Conservation (phyloP, 2,888 invertebrate species). For the Seira musarum region DNA sequence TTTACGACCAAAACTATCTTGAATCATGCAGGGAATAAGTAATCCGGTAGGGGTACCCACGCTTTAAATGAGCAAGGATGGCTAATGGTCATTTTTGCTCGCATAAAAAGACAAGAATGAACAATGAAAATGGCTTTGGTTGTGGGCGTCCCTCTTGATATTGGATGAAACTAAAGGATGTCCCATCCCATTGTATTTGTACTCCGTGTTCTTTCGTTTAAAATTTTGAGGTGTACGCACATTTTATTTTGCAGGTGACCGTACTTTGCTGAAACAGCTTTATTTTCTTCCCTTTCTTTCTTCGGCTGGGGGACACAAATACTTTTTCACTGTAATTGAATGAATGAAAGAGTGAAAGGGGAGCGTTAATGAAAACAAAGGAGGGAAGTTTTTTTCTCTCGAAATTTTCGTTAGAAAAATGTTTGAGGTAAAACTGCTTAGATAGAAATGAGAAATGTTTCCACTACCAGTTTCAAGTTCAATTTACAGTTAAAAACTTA, state of each 20-base stretch:
- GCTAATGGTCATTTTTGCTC: no score
- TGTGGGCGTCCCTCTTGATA: conserved; percentile 51
- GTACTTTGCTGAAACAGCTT: background rate
- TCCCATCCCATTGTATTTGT: conserved; percentile 56
- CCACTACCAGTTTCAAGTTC: conserved; percentile 34
- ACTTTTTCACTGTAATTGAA: conserved; percentile 42
- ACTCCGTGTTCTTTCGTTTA: no score
- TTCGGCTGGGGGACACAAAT: no score
- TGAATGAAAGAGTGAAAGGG: conserved; percentile 53
- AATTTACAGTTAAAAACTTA: conserved; percentile 62
- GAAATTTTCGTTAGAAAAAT: conserved; percentile 26
- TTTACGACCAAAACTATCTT: no score
- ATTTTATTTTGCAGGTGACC: conserved; percentile 47
- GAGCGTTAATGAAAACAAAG: conserved; percentile 62
- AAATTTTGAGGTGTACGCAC: no score
- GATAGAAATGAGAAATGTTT: conserved; percentile 26
- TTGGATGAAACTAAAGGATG: conserved; percentile 54
- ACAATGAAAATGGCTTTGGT: no score
- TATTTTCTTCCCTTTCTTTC: conserved; percentile 27
- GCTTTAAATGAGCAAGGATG: no score
- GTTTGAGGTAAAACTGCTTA: conserved; percentile 5
- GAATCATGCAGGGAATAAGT: no score
- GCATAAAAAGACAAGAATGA: no score
- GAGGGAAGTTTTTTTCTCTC: conserved; percentile 49
- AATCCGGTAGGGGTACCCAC: no score